Evolutionary conservation across 2,888 invertebrate genomes (phyloP).

Genomic region (Rapana venosa): DNA sequence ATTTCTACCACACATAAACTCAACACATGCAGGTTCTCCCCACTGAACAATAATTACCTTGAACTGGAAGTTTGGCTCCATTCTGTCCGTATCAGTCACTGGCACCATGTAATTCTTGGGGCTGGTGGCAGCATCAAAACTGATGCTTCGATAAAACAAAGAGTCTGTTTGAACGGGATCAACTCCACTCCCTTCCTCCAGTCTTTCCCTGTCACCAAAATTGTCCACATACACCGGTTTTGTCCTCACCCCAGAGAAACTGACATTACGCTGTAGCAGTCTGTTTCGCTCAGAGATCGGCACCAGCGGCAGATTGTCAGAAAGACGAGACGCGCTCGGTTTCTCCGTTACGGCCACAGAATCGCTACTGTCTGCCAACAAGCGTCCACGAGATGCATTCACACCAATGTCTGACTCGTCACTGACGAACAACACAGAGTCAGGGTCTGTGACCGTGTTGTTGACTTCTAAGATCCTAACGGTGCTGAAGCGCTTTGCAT

Average conservation of each 20-base stretch:
- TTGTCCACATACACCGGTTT: constrained; percentile 14
- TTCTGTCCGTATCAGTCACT: background rate
- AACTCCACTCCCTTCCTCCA: background rate
- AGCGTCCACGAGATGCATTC: background rate
- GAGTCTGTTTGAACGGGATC: background rate
- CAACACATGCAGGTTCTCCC: no score
- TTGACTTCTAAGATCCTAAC: constrained; percentile 36
- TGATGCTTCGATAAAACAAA: constrained; percentile 58
- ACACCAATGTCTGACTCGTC: background rate
- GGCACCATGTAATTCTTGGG: constrained; percentile 47
- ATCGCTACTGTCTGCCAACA: background rate
- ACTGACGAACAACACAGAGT: background rate
- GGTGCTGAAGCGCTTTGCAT: constrained; percentile 48
- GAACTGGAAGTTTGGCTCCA: constrained; percentile 51
- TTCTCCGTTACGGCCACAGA: background rate
- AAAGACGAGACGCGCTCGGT: background rate
- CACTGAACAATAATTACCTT: constrained; percentile 46
- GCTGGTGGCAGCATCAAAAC: constrained; percentile 59
- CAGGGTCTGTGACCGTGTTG: background rate
- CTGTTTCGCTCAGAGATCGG: constrained; percentile 13
- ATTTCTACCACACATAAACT: no score
- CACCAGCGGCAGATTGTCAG: background rate
- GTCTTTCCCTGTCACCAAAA: constrained; percentile 17
- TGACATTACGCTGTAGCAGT: constrained; percentile 29
- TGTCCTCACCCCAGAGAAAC: constrained; percentile 19